Conservation (phyloP, 37 sponge, comb jelly and placozoan species). For the Cliona cf. orientalis region DNA sequence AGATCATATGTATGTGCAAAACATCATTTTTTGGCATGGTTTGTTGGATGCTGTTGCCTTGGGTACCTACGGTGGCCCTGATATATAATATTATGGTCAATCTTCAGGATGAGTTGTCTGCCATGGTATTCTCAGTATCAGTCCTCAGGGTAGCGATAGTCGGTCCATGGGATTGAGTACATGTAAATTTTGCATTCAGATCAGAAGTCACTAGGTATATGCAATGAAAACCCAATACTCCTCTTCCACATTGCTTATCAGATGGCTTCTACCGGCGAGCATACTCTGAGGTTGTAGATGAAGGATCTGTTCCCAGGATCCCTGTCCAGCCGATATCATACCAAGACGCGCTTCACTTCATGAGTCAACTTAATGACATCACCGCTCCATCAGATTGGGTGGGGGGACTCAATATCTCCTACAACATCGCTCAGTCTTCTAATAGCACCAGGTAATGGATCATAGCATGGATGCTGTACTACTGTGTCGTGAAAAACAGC, state of each 20-base stretch:
- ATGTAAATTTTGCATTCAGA: too few relatives aligned
- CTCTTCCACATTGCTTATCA: too few relatives aligned
- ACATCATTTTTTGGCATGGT: too few relatives aligned
- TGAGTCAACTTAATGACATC: constrained; percentile 36
- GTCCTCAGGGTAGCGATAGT: too few relatives aligned
- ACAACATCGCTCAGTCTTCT: constrained; percentile 42
- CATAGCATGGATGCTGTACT: too few relatives aligned
- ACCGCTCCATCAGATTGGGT: constrained; percentile 55
- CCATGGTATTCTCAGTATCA: neutral
- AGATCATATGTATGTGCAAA: too few relatives aligned
- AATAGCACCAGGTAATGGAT: constrained; percentile 14
- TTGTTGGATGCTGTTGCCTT: too few relatives aligned
- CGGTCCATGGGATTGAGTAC: too few relatives aligned
- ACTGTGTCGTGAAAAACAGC: too few relatives aligned
- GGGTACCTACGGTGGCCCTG: neutral
- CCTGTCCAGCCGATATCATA: constrained; percentile 82
- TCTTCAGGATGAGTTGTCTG: neutral
- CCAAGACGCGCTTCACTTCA: constrained; percentile 65
- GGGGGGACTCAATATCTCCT: constrained; percentile 48
- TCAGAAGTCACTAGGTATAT: too few relatives aligned
- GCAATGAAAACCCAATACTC: too few relatives aligned
- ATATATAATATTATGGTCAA: neutral
- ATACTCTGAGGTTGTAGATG: constrained; percentile 37
- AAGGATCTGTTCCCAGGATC: constrained; percentile 47
- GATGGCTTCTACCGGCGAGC: constrained; percentile 42